Conservation (phyloP, 2,888 invertebrate species). For the Trissonchulus sp. region DNA sequence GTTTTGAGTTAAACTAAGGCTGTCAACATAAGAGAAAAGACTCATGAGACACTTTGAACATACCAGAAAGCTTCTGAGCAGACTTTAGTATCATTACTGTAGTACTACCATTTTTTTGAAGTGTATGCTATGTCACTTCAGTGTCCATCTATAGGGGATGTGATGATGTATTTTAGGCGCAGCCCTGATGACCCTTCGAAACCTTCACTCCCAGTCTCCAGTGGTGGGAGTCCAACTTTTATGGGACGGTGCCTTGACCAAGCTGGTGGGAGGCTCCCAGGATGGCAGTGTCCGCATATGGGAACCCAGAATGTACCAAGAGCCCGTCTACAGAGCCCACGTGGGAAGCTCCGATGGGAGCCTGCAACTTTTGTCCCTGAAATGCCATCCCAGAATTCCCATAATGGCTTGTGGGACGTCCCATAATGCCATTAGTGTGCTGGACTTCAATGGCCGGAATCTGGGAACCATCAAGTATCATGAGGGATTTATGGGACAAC, state of each 20-base stretch:
- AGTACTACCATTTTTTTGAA: no score
- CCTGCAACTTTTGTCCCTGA: slow-evolving; percentile 64
- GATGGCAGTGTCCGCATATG: slow-evolving; percentile 67
- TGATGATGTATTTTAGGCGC: no score
- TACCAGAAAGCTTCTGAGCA: no score
- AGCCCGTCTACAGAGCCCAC: not conserved
- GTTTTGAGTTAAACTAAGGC: no score
- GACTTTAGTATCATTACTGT: no score
- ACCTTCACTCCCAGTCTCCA: slow-evolving; percentile 34
- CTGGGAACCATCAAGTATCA: slow-evolving; percentile 77
- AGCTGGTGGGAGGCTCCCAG: slow-evolving; percentile 57
- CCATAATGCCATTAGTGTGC: slow-evolving; percentile 58
- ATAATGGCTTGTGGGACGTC: slow-evolving; percentile 65
- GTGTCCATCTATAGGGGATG: no score
- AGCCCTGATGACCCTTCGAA: slow-evolving; percentile 37
- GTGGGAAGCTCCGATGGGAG: slow-evolving; percentile 56
- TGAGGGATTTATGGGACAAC: slow-evolving; percentile 79
- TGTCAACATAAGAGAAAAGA: no score
- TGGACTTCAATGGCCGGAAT: slow-evolving; percentile 61
- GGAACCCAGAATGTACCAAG: slow-evolving; percentile 56
- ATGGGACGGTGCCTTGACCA: slow-evolving; percentile 30
- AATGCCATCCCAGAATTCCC: slow-evolving; percentile 71
- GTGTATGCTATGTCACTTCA: no score
- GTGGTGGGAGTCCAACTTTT: slow-evolving; percentile 33
- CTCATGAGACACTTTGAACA: no score